Evolutionary conservation across 2,797 vertebrate genomes (phyloP).

Genomic region (Tamandua tetradactyla): DNA sequence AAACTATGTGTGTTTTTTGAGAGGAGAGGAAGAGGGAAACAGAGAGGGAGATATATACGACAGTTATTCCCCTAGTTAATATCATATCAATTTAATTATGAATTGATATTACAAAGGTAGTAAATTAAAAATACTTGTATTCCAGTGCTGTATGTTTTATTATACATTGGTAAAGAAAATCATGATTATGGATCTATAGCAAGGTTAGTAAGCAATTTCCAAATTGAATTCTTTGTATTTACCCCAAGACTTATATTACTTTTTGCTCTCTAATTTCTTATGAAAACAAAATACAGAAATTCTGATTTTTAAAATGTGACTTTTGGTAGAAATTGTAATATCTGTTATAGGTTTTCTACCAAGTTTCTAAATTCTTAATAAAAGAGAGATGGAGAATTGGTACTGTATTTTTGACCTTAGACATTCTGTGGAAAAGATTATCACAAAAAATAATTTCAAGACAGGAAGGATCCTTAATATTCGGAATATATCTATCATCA

Average conservation of each 20-base stretch:
- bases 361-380: slow-evolving; percentile 40
- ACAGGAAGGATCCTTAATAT: not conserved
- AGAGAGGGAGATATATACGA: no score
- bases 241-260: not conserved
- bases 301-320: not conserved
- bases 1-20: not conserved
- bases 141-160: not conserved
- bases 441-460: not conserved
- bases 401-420: not conserved
- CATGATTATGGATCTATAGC: not conserved
- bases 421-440: not conserved
- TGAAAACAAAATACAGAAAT: not conserved
- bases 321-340: slow-evolving; percentile 13
- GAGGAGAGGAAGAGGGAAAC: no score
- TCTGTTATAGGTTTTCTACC: not conserved
- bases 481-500: not conserved
- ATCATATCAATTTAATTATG: slow-evolving; percentile 34
- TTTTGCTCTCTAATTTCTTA: slow-evolving; percentile 14
- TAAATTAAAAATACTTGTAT: not conserved
- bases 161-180: not conserved
- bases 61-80: not conserved
- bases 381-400: not conserved
- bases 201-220: slow-evolving; percentile 17
- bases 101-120: not conserved
- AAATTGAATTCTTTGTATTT: slow-evolving; percentile 20